Evolutionary conservation across 2,888 invertebrate genomes (phyloP).

Genomic region (Shargacucullia verbasci): DNA sequence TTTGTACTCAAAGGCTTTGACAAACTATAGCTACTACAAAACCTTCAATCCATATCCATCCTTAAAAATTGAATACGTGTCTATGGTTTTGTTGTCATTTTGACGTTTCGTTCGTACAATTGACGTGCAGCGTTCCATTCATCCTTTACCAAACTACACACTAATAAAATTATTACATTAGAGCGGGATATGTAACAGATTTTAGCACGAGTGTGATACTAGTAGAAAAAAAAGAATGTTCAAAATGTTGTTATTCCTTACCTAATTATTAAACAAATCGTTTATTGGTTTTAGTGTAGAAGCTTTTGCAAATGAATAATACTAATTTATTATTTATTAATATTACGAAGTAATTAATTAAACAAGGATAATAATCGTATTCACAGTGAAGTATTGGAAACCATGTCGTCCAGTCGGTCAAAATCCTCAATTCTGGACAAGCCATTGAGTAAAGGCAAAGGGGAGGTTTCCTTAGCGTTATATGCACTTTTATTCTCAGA

Average conservation of each 20-base stretch:
- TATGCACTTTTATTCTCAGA: constrained; percentile 99
- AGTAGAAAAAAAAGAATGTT: constrained; percentile 1
- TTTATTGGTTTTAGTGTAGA: background rate
- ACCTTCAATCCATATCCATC: too few species aligned
- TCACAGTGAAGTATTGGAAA: constrained; percentile 4
- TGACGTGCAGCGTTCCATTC: constrained; percentile 1
- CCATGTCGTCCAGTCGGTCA: constrained; percentile 88
- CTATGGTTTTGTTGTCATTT: too few species aligned
- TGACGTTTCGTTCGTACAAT: background rate
- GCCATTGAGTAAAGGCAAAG: constrained; percentile 96
- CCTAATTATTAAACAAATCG: constrained; percentile 2
- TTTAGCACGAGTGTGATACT: background rate
- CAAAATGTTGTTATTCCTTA: background rate
- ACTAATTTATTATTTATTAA: too few species aligned
- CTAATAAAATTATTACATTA: background rate
- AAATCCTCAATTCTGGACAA: constrained; percentile 96
- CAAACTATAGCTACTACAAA: too few species aligned
- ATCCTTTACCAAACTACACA: too few species aligned
- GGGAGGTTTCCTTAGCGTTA: constrained; percentile 96
- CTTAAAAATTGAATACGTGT: too few species aligned
- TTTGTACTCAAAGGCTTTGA: too few species aligned
- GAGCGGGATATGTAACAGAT: background rate
- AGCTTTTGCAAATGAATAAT: too few species aligned
- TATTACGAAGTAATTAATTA: too few species aligned
- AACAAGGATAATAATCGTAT: too few species aligned